Base-by-base conservation (phyloP, 2,888 invertebrate species). In the Tridacna crocea region DNA sequence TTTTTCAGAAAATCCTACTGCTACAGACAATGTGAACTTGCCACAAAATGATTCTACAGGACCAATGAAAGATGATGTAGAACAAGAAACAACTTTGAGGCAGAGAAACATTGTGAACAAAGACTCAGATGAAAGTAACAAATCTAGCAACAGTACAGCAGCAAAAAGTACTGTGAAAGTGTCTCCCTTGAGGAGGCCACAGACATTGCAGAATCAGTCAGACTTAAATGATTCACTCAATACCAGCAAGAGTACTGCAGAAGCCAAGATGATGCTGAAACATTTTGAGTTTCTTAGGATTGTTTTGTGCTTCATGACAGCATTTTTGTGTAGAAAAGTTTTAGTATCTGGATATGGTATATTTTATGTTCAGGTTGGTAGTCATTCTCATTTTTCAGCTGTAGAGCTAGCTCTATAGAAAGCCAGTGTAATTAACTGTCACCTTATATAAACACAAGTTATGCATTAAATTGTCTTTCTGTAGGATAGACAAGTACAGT, bases 251-350 rank as follows among this genome's bases (percentile, higher is more conserved):
- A 87, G 83, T 75, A 87, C 65, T 60, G 80, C 87, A 51, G 87
- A 87, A 72, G 77, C 84, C 26, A 87, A 87, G 79, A 87, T 87
- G 84, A 84, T 87, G 83, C 72, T 84, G 58, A 87, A 88, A 73
- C 89, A 89, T 77, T 85, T 90, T 82, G 92, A 92, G 72, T 80
- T 90, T 75, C 74, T 90, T 51, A 85, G 90, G 75, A 87, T 91
- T 74, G 82, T 87, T 13, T 82, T 88, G 58, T 90, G 90, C 84
- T 75, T 91, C 13, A 75, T 91, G 47, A 75, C 87, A 6, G 91
- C 91, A n/a, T 82, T 90, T 72, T 55, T 92, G n/a, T 85, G 89
- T 73, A 84, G 91, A 51, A 88, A 85, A 79, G 82, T 90, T 12
- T 81, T 92, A 17, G 78, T 88, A 8, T 80, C 88, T 70, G 91